Base-by-base conservation (phyloP, 2,113 vertebrate genomes). In the Gyps fulvus region DNA sequence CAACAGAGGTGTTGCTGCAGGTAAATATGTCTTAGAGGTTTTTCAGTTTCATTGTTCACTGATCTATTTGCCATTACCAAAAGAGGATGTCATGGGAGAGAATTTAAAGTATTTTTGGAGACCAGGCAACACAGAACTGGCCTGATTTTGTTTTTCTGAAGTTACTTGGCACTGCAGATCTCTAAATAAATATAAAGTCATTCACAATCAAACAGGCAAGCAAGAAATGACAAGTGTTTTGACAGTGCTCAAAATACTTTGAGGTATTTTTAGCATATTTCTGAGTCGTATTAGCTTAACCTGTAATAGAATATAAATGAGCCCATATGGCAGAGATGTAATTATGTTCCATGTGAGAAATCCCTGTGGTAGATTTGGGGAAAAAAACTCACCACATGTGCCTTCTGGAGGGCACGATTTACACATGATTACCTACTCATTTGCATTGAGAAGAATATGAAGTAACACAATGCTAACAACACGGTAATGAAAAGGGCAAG, bases 291-390 rank as follows among this genome's bases (percentile, higher is more conserved):
- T 98, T 98, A 98, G 98, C 98, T 98, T 98, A 98, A 98, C 98
- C 98, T 98, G 98, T 98, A 98, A 98, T 97, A 98, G 98, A 99
- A 98, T 98, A 98, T 98, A 98, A 98, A 98, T 98, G 97, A 99
- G 98, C 96, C 98, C 98, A 98, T 98, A 98, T 98, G 98, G 98
- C 98, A 98, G 97, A 98, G 98, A 98, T 98, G 96, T 98, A 98
- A 98, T 98, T 98, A 98, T 97, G 95, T 97, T 98, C 97, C 96
- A 97, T 95, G 97, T 61, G 90, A 98, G 97, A 98, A 98, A 98
- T 98, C 98, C 98, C 98, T 96, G 97, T 96, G 97, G 98, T 98
- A 97, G 97, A 90, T 91, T 97, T 97, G 78, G 91, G 11, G 8
- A 25, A 88, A 92, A 97, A 95, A 97, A 94, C 90, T 96, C 98